Base-by-base conservation (phyloP, 1,140 invertebrate species). In the Ceratina japonica region DNA sequence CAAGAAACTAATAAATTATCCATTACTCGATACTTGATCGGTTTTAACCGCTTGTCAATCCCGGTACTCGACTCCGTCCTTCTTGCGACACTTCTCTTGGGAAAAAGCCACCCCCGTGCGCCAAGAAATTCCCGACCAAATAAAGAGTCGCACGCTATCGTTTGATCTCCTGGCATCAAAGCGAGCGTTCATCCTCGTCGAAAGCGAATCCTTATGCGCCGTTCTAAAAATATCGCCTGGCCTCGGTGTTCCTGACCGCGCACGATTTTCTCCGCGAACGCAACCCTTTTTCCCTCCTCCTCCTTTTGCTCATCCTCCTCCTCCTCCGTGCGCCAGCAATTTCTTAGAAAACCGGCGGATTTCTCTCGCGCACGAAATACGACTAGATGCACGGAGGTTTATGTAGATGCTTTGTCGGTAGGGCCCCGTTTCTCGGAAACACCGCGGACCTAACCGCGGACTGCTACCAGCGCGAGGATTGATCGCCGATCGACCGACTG, bases 401-500 rank as follows among this genome's bases (percentile, higher is more conserved):
- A 69, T 31, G 66, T 69, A 69, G 66, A 69, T 56, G 24, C 66
- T 69, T 69, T 69, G 66, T 69, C 66, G 66, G 66, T 69, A 20
- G 49, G 16, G 16, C 12, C 13, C 12, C 12, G 24, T 15, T 69
- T 69, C 66, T 54, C n/a, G 51, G 51, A 69, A 69, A 4, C 8
- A 18, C 44, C 37, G 37, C 37, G 37, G 37, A 44, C 37, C 37
- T 44, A 44, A 44, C 37, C 37, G 22, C 22, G 20, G 18, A 56
- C 24, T 5, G 12, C 24, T 20, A 54, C 51, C 3, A 24, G 10
- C 2, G 18, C 22, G 24, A 69, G 24, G 52, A 54, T 69, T 31
- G 66, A 69, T 69, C 66, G 51, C 3, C 24, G 66, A 69, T 69
- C 22, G 66, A 69, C 18, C 8, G 49, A 69, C 54, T 31, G 49